Evolutionary conservation across 2,797 vertebrate genomes (phyloP), one percentile per base, ranked within the genome.

Genomic region (Gymnoscopelus microlampas): DNA sequence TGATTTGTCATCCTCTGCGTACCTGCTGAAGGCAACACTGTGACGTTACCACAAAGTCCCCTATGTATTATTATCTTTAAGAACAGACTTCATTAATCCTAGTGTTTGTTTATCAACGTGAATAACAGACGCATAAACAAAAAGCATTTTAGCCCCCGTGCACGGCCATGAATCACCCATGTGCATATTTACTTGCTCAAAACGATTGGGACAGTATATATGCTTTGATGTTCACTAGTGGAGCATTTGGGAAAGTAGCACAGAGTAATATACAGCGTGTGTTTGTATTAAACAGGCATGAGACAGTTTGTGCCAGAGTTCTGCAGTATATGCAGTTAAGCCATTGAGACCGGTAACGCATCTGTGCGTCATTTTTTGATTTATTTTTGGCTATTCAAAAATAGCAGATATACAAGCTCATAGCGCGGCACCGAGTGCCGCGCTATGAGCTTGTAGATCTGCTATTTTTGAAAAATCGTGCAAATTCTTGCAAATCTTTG

Each of bases 271-370:
- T 82, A 85, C 39, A 44, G 39, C 9, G 39, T 88, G 59, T 44
- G 81, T 86, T 81, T 80, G 77, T 81, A 77, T 78, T 80, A 81
- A 84, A 84, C 71, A 74, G 82, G 77, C 66, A 68, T 74, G 59
- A n/a, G 10, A 77, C 78, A 77, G 68, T 89, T 90, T 61, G 80
- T 63, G 72, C 72, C 54, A 60, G 24, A 66, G 79, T 80, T 39
- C n/a, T 63, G 64, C 59, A 24, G 1, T 54, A 14, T 10, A 39
- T 6, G 35, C 35, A 5, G 35, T 39, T 6, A 39, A 39, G 35
- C n/a, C n/a, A n/a, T n/a, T n/a, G n/a, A n/a, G n/a, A n/a, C n/a
- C n/a, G n/a, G n/a, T n/a, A n/a, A n/a, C n/a, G n/a, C n/a, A n/a
- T n/a, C n/a, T n/a, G n/a, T n/a, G n/a, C n/a, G n/a, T n/a, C n/a